Evolutionary conservation across 2,888 invertebrate species (phyloP).

Genomic region (Diloba caeruleocephala): DNA sequence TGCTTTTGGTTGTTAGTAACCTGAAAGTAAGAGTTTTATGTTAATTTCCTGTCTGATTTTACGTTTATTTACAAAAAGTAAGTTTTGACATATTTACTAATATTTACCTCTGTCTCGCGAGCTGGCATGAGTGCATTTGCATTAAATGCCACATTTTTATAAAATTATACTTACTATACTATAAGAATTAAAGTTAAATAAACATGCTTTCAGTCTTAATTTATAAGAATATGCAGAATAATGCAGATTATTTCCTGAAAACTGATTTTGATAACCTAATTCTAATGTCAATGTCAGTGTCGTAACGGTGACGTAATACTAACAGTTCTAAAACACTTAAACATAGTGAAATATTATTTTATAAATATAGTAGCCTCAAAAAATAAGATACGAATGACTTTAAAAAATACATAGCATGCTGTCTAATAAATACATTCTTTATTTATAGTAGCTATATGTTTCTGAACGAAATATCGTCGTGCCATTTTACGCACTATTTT

Average conservation of each 20-base stretch:
- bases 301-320: constrained; percentile 46
- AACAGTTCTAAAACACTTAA: constrained; percentile 39
- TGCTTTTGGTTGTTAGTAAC: constrained; percentile 69
- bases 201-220: constrained; percentile 62
- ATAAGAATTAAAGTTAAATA: constrained; percentile 38
- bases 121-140: constrained; percentile 71
- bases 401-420: too few species aligned
- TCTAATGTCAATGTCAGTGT: constrained; percentile 48
- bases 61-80: constrained; percentile 32
- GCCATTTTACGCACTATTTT: too few species aligned
- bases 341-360: too few species aligned
- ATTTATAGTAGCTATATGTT: too few species aligned
- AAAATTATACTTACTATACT: constrained; percentile 23
- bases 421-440: too few species aligned
- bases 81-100: neutral
- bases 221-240: constrained; percentile 36
- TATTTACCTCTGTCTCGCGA: constrained; percentile 76
- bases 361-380: too few species aligned
- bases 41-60: constrained; percentile 7
- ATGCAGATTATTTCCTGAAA: constrained; percentile 33
- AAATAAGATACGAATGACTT: too few species aligned
- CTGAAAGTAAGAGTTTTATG: constrained; percentile 65
- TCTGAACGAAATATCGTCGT: too few species aligned
- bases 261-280: constrained; percentile 46
- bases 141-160: constrained; percentile 82